Evolutionary conservation across 2,797 vertebrate species (phyloP), one percentile per base, ranked within the genome.

Genomic region (Anguilla pacifica): DNA sequence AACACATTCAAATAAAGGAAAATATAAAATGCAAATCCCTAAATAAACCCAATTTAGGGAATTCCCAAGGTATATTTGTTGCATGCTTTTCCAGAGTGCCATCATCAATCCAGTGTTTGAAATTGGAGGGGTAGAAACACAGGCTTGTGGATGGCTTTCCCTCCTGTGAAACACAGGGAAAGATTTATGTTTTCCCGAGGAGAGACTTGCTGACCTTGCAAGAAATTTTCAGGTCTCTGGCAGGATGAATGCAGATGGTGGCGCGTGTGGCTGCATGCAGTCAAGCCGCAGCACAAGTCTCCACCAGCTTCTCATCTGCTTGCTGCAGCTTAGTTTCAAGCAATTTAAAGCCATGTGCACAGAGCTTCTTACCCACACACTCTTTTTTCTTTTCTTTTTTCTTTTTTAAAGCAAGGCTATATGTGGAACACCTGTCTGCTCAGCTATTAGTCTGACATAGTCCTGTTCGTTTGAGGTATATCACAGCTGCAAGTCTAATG

Each of bases 151-250:
- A 79, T 83, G 64, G 85, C 79, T 31, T 49, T 61, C 61, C 61
- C 57, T 31, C 53, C 74, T 22, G 81, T 35, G 79, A 64, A 86
- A 85, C 39, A 10, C 87, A 86, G 17, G 25, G 22, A 3, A 13
- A 64, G 87, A 86, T 88, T 88, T 86, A 86, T 86, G 87, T 59
- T 82, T 86, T 85, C 84, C 72, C 77, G 57, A 61, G 87, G 22
- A 59, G 74, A 77, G 70, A 46, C 84, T 88, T 86, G 87, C 87
- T 88, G 84, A 88, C 85, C 74, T 82, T 86, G 87, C 87, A 86
- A 79, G 59, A 64, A 84, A 74, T 86, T 39, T 86, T 82, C 57
- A 70, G 74, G 74, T 88, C 72, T 67, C 28, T 19, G 72, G 57
- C 53, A 61, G 77, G 55, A 61, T 59, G 74, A 55, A 43, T 87